Conservation (phyloP, 2,113 vertebrate species). For the Laticauda colubrina region DNA sequence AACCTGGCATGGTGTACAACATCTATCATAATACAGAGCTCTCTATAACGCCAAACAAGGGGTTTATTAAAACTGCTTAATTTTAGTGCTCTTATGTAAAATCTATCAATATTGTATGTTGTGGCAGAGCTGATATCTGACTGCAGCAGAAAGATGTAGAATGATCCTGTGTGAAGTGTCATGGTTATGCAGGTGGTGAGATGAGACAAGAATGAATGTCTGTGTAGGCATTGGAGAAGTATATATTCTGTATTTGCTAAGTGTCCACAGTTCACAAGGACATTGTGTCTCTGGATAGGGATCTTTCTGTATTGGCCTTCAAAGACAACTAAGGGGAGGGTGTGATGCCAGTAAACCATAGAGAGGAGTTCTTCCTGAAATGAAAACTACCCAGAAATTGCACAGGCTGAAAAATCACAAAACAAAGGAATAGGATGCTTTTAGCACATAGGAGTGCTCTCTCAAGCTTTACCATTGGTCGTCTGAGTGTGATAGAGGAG, state of each 20-base stretch:
- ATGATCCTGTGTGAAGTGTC: neutral
- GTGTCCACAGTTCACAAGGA: neutral
- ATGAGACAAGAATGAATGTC: neutral
- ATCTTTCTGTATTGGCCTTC: neutral
- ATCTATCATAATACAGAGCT: neutral
- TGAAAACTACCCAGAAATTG: neutral
- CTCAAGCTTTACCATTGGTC: neutral
- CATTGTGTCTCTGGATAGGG: neutral
- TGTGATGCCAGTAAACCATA: neutral
- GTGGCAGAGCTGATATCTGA: neutral
- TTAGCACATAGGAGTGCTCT: neutral
- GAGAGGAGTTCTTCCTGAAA: neutral
- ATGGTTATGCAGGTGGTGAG: neutral
- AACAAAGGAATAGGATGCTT: neutral
- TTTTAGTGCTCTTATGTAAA: neutral
- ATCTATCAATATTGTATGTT: neutral
- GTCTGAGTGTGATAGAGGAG: neutral
- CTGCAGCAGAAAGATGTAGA: neutral
- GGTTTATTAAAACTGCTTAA: neutral
- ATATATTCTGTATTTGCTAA: neutral
- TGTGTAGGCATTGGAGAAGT: neutral
- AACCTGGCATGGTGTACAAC: too few species aligned
- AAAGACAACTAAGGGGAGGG: neutral
- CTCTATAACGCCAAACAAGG: neutral
- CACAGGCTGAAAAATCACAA: neutral